Evolutionary conservation across 2,888 invertebrate genomes (phyloP), one percentile per base, ranked within the genome.

Genomic region (Erebia ligea): DNA sequence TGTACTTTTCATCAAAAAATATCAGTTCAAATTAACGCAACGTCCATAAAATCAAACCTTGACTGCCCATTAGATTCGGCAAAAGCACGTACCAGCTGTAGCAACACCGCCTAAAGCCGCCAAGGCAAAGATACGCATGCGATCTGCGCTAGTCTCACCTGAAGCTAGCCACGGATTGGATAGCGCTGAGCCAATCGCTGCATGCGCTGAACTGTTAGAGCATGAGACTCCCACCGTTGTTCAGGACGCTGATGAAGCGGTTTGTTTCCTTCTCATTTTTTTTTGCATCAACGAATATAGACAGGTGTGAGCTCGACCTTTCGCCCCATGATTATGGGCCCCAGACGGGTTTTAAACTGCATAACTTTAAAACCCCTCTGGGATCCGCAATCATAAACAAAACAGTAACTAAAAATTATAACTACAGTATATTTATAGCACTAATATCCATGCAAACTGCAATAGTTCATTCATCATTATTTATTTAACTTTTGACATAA

Each of bases 41-140:
- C 19, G 17, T 42, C 34, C 11, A 40, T 45, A 78, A 77, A 42
- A 42, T 45, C 42, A 61, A 45, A 42, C 61, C 40, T 78, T 68
- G 79, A 81, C 78, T 81, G 87, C 89, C 88, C 80, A 86, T 61
- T 90, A 92, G 92, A 86, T 89, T 17, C 88, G 84, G 61, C 79
- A 82, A 52, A 81, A 81, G 75, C 84, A 85, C 82, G 78, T 81
- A 8, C 83, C 79, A 71, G 76, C 84, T 4, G 74, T 84, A 73
- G 59, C 76, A 2, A 64, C 79, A 19, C 82, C 78, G n/a, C 82
- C 84, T 8, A 79, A 77, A n/a, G 70, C 73, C 6, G 70, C 80
- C 9, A 80, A 79, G 11, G 75, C 87, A 6, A 76, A 78, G 2
- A 76, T 91, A 21, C 81, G 86, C 69, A 88, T 92, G 54, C 81